phyloP scores from a whole-genome alignment of 23 tunicate species.

The Diplosoma virens region DNA sequence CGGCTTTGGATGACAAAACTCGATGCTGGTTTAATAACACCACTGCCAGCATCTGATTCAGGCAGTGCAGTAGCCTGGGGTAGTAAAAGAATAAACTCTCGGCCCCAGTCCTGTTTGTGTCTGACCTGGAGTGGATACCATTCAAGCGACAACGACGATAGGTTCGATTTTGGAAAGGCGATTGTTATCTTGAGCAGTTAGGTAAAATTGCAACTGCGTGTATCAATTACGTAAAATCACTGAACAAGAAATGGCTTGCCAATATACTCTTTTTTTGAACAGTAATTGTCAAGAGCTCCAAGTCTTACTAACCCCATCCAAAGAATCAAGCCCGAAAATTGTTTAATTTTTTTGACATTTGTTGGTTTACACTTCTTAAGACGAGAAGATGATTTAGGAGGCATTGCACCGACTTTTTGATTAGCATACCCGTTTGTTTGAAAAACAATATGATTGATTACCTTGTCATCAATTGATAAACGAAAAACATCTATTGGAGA shows the following conservation, averaged over 20 bases:
- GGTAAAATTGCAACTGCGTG: not conserved
- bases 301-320: conserved; percentile 10
- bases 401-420: not conserved
- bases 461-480: not conserved
- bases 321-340: not conserved
- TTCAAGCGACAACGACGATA: too few relatives aligned
- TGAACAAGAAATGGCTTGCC: not conserved
- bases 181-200: not conserved
- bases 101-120: too few relatives aligned
- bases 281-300: not conserved
- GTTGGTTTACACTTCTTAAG: not conserved
- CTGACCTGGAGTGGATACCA: too few relatives aligned
- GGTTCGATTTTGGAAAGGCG: not conserved
- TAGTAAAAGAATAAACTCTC: too few relatives aligned
- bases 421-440: conserved; percentile 2
- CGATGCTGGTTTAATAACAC: too few relatives aligned
- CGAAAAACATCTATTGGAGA: not conserved
- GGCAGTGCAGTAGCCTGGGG: too few relatives aligned
- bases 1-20: too few relatives aligned
- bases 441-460: not conserved
- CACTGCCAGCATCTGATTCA: too few relatives aligned
- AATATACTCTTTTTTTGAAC: not conserved
- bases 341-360: not conserved
- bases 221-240: not conserved
- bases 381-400: not conserved